Conservation (phyloP, 2,113 vertebrate genomes). For the Barbus barbus region DNA sequence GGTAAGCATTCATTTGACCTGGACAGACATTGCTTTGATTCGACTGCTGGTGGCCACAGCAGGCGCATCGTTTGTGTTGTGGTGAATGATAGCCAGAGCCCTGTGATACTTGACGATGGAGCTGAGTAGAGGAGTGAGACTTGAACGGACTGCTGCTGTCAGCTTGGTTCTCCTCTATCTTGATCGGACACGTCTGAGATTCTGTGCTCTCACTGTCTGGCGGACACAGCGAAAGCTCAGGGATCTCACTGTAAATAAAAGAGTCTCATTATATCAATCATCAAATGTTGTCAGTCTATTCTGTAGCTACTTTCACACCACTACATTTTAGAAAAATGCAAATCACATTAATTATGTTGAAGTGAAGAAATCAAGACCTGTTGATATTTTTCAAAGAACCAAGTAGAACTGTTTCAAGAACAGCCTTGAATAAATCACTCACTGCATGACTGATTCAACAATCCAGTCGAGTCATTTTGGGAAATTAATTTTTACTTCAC, state of each 20-base stretch:
- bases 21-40: slow-evolving; percentile 57
- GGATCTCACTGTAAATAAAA: slow-evolving; percentile 69
- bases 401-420: too few species aligned
- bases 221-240: slow-evolving; percentile 73
- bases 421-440: not conserved
- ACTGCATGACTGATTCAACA: not conserved
- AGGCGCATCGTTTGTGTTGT: slow-evolving; percentile 60
- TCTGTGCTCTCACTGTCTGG: slow-evolving; percentile 68
- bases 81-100: slow-evolving; percentile 59
- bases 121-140: slow-evolving; percentile 67
- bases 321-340: not conserved
- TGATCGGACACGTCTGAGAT: slow-evolving; percentile 60
- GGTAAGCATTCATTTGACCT: slow-evolving; percentile 48
- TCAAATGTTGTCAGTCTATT: not conserved
- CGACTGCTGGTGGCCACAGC: slow-evolving; percentile 62
- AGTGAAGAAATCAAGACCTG: not conserved
- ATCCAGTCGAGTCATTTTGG: not conserved
- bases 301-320: not conserved
- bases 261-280: not conserved
- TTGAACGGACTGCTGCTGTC: slow-evolving; percentile 70
- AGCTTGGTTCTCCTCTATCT: slow-evolving; percentile 63
- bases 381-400: too few species aligned
- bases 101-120: slow-evolving; percentile 71
- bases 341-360: too few species aligned
- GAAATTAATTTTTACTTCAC: not conserved